phyloP scores from a whole-genome alignment of 2,888 invertebrate genomes.

The Microchrysa polita region DNA sequence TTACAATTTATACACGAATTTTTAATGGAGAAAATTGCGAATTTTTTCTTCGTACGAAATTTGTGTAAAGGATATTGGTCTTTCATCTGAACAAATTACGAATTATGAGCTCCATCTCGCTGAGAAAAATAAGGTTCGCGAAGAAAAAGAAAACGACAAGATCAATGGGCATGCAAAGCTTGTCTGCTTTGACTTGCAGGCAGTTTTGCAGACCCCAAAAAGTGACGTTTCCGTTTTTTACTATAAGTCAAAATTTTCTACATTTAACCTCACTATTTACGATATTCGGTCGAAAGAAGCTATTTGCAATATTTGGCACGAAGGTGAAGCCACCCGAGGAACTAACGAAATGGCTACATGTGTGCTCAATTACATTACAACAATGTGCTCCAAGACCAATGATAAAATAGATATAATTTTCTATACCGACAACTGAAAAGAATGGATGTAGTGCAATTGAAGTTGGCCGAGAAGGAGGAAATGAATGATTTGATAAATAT shows the following conservation, averaged over 20 bases:
- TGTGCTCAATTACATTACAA: not conserved
- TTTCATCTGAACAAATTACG: too few relatives aligned
- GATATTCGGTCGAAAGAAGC: not conserved
- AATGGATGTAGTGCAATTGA: too few relatives aligned
- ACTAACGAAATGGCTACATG: slow-evolving; percentile 4
- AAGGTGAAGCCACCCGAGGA: not conserved
- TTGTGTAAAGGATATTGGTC: too few relatives aligned
- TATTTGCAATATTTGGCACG: slow-evolving; percentile 13
- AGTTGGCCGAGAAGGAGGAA: too few relatives aligned
- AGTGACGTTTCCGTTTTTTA: slow-evolving; percentile 52
- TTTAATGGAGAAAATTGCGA: slow-evolving; percentile 45
- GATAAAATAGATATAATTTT: too few relatives aligned
- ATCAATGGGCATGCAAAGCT: slow-evolving; percentile 24
- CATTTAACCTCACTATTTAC: slow-evolving; percentile 37
- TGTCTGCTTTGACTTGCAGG: slow-evolving; percentile 51
- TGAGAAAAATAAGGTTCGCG: too few relatives aligned
- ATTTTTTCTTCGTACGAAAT: too few relatives aligned
- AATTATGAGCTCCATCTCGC: too few relatives aligned
- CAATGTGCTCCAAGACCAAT: too few relatives aligned
- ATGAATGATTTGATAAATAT: too few relatives aligned
- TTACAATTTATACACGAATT: slow-evolving; percentile 49
- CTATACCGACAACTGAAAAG: too few relatives aligned
- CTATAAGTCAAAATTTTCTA: slow-evolving; percentile 47
- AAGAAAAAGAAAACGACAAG: slow-evolving; percentile 31
- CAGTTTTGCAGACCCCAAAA: slow-evolving; percentile 49